A percentile compares a stretch with the other conserved stretches of the same genome.
Conservation (phyloP, 2,113 vertebrate species). For the Kobus ellipsiprymnus region DNA sequence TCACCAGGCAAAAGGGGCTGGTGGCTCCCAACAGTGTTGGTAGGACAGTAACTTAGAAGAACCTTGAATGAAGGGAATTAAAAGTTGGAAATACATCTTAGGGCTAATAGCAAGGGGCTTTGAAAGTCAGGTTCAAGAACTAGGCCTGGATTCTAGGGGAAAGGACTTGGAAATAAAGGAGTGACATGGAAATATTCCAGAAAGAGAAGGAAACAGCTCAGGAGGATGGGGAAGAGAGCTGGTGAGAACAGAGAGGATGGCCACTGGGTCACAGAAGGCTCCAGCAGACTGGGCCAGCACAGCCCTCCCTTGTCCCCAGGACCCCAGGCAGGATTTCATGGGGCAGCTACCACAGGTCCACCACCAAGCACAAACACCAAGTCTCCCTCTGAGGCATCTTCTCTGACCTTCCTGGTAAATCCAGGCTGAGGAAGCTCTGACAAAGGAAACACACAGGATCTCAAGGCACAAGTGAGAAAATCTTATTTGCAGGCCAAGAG, state of each 20-base stretch:
- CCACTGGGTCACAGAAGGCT: neutral
- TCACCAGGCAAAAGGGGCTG: neutral
- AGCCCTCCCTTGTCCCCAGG: neutral
- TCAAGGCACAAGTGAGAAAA: neutral
- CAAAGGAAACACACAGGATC: neutral
- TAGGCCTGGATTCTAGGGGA: neutral
- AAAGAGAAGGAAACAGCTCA: neutral
- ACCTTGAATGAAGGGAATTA: neutral
- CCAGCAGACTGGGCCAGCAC: neutral
- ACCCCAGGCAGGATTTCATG: rapidly evolving
- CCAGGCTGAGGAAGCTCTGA: neutral
- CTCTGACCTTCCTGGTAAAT: neutral
- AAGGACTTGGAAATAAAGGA: neutral
- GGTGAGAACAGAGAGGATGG: neutral
- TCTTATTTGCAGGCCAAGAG: neutral
- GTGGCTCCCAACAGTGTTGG: neutral
- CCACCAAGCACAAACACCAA: neutral
- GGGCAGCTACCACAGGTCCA: neutral
- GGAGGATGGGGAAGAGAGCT: neutral
- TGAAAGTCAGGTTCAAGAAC: neutral
- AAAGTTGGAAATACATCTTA: neutral
- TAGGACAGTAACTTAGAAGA: neutral
- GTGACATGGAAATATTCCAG: neutral
- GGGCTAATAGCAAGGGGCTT: neutral
- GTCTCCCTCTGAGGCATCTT: neutral